Evolutionary conservation across 2,888 invertebrate species (phyloP).

Genomic region (Apamea crenata): DNA sequence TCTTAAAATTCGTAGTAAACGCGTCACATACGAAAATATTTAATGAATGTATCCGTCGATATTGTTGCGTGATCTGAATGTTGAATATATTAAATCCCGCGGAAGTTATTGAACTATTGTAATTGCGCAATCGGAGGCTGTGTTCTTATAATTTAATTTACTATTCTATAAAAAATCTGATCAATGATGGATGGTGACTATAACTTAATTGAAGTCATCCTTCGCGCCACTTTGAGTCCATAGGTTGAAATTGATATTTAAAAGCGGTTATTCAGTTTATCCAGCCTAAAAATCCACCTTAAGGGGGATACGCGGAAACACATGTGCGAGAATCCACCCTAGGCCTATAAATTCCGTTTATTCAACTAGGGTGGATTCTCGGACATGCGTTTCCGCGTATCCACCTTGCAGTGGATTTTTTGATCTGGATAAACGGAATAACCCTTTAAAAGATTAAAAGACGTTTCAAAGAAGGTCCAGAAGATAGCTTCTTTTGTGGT

Average conservation of each 20-base stretch:
- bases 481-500: neutral
- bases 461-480: neutral
- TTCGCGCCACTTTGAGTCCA: neutral
- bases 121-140: constrained; percentile 55
- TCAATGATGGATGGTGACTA: neutral
- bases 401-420: neutral
- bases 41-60: constrained; percentile 49
- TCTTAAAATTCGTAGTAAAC: constrained; percentile 54
- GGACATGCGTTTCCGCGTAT: neutral
- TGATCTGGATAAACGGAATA: neutral
- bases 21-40: constrained; percentile 51
- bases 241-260: neutral
- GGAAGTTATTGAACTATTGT: constrained; percentile 65
- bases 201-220: neutral
- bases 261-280: neutral
- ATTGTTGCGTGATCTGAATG: constrained; percentile 55
- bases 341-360: neutral
- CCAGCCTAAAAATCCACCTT: neutral
- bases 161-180: constrained; percentile 6
- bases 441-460: neutral
- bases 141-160: constrained; percentile 27
- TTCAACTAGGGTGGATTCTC: neutral
- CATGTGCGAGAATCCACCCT: neutral
- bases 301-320: too few relatives aligned
- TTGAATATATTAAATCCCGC: constrained; percentile 56